Percentiles rank a stretch among this genome's conserved stretches.
These are phyloP conservation scores for Cherax quadricarinatus DNA, from an alignment of 1,140 invertebrate genomes.

Conservation along the genomic window DNA sequence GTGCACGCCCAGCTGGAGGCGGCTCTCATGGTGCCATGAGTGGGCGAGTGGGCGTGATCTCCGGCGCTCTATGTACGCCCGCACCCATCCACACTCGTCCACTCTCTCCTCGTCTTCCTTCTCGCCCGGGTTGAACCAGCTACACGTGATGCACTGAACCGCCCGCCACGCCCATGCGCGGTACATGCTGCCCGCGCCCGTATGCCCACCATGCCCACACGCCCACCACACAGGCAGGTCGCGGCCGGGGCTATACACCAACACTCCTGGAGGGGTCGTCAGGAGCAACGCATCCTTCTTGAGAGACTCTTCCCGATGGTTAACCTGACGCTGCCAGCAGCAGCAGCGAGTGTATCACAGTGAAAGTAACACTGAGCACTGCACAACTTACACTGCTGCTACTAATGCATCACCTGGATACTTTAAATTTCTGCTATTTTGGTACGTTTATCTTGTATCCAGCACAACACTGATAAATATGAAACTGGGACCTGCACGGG, in stretches of 20 bases:
- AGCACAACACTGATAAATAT: too few relatives aligned
- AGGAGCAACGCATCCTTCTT: too few relatives aligned
- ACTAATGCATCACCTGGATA: too few relatives aligned
- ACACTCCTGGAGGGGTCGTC: too few relatives aligned
- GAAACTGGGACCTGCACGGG: too few relatives aligned
- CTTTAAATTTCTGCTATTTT: too few relatives aligned
- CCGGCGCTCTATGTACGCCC: slow-evolving; percentile 18
- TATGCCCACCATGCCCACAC: slow-evolving; percentile 11
- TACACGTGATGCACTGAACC: slow-evolving; percentile 58
- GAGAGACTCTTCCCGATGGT: too few relatives aligned
- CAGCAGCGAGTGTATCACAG: too few relatives aligned
- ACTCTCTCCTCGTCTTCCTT: slow-evolving; percentile 27
- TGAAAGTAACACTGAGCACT: too few relatives aligned
- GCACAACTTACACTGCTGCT: too few relatives aligned
- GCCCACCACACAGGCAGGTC: not conserved
- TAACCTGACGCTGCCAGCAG: too few relatives aligned
- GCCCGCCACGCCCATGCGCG: slow-evolving; percentile 58
- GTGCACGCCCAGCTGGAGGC: slow-evolving; percentile 56
- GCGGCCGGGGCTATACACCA: not conserved
- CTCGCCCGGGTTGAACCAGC: slow-evolving; percentile 20
- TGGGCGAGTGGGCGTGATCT: slow-evolving; percentile 45
- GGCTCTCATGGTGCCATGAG: slow-evolving; percentile 60
- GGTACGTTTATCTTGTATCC: too few relatives aligned
- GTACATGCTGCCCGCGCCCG: slow-evolving; percentile 51
- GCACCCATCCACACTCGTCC: slow-evolving; percentile 38